These are phyloP conservation scores for Naso thynnoides DNA, from an alignment of 2,797 vertebrate genomes.

Conservation along the genomic window DNA sequence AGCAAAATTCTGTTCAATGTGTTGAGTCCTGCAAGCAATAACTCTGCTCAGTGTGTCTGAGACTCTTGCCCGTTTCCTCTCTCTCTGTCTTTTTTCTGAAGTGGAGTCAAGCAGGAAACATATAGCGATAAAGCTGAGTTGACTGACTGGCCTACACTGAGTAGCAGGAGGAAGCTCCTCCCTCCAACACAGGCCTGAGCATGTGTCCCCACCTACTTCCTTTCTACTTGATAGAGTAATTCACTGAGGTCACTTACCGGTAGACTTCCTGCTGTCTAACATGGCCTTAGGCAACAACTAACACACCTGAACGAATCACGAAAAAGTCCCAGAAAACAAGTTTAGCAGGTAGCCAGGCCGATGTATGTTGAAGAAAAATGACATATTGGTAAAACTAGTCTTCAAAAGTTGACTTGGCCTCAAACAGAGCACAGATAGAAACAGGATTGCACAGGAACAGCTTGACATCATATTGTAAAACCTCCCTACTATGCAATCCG, in stretches of 20 bases:
- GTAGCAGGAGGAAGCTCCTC: constrained; percentile 70
- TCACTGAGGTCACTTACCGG: constrained; percentile 69
- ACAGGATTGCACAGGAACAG: constrained; percentile 23
- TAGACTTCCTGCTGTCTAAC: constrained; percentile 38
- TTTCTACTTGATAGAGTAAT: constrained; percentile 55
- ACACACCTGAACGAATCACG: constrained; percentile 57
- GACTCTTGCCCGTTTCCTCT: constrained; percentile 50
- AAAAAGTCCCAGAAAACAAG: constrained; percentile 53
- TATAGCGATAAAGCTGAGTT: constrained; percentile 67
- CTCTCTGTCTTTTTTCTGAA: constrained; percentile 60
- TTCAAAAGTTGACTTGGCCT: constrained; percentile 4
- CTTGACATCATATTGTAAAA: constrained; percentile 34
- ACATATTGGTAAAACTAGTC: neutral
- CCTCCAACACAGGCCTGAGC: constrained; percentile 64
- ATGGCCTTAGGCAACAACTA: constrained; percentile 41
- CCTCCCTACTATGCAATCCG: constrained; percentile 36
- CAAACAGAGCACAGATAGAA: constrained; percentile 4
- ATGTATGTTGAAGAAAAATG: constrained; percentile 10
- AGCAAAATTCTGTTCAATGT: constrained; percentile 25
- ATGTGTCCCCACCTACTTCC: constrained; percentile 74
- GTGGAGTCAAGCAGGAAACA: constrained; percentile 76
- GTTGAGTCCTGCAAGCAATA: constrained; percentile 2
- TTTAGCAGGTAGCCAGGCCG: constrained; percentile 10
- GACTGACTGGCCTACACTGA: constrained; percentile 62
- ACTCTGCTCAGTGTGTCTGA: constrained; percentile 17